These are phyloP conservation scores for Celastrina argiolus DNA, from an alignment of 2,888 invertebrate species.

Conservation along the genomic window DNA sequence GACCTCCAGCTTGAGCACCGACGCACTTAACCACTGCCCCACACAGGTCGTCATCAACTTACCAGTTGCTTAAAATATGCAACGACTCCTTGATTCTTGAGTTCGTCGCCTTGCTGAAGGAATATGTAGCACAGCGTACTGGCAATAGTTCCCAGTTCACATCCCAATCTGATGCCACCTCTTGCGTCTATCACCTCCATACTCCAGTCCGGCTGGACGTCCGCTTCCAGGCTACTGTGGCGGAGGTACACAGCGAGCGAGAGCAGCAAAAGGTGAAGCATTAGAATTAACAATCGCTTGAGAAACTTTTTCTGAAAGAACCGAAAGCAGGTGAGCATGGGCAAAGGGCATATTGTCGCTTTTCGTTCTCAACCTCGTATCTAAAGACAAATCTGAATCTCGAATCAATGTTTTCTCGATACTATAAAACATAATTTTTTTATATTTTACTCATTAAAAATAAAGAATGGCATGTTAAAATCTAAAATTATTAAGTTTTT, in stretches of 20 bases:
- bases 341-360: no score
- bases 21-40: no score
- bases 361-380: no score
- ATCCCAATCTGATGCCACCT: constrained; percentile 81
- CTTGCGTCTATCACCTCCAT: constrained; percentile 56
- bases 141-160: constrained; percentile 90
- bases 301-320: constrained; percentile 90
- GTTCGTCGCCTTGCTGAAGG: constrained; percentile 95
- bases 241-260: constrained; percentile 95
- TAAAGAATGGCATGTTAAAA: no score
- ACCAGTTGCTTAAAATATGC: constrained; percentile 96
- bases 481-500: no score
- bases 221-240: constrained; percentile 71
- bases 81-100: constrained; percentile 93
- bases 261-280: constrained; percentile 90
- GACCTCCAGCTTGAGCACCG: no score
- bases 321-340: neutral
- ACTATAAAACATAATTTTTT: no score
- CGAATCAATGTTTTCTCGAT: no score
- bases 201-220: constrained; percentile 59
- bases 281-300: constrained; percentile 91
- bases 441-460: no score
- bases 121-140: constrained; percentile 93
- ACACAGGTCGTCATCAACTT: no score
- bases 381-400: no score